Percentiles rank a stretch among this genome's conserved stretches.
phyloP scores from a whole-genome alignment of 2,797 vertebrate species.

The Schizopygopsis malacanthus region DNA sequence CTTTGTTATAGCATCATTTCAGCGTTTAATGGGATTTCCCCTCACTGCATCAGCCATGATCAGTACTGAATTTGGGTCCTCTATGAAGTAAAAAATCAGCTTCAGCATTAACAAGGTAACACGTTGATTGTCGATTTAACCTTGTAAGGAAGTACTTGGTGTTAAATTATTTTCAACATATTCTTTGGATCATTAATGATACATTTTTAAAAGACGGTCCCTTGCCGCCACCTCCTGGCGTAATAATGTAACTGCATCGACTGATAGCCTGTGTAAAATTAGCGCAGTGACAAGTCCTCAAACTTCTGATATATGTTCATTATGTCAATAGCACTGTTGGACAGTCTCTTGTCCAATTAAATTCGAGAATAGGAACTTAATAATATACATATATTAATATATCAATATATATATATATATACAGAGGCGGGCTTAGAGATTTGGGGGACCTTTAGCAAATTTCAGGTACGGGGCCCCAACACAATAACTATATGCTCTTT shows the following conservation, averaged over 20 bases:
- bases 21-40: background rate
- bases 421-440: too few species aligned
- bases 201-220: background rate
- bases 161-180: background rate
- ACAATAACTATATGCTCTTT: too few species aligned
- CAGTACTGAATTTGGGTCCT: background rate
- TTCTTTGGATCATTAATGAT: background rate
- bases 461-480: too few species aligned
- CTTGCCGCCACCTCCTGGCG: background rate
- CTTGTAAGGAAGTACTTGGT: too few species aligned
- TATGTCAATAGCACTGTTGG: background rate
- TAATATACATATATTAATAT: too few species aligned
- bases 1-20: background rate
- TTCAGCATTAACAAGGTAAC: background rate
- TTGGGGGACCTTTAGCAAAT: too few species aligned
- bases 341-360: background rate
- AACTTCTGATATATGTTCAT: background rate
- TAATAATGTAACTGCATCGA: background rate
- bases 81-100: background rate
- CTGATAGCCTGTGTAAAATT: background rate
- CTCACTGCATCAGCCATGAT: background rate
- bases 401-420: too few species aligned
- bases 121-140: background rate
- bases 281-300: background rate
- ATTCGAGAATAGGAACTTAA: background rate